These are phyloP conservation scores for Camponotus fellah DNA, from an alignment of 2,888 invertebrate genomes.

Conservation along the genomic window DNA sequence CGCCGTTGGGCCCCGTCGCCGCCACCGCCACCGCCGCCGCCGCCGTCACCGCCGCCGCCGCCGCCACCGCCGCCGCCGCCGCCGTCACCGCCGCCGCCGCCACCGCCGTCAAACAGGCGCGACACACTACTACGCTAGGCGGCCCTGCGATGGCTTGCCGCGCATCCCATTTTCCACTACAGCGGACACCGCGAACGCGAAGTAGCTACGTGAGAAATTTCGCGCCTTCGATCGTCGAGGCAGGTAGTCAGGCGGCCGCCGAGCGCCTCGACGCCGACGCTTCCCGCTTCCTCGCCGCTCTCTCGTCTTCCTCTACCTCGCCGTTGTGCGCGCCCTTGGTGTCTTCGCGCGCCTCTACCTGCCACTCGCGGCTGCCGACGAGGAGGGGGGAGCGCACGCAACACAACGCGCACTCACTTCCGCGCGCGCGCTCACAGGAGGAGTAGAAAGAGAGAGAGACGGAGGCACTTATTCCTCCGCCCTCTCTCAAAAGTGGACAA, in stretches of 20 bases:
- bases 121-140: conserved; percentile 80
- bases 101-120: conserved; percentile 60
- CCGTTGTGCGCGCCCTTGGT: conserved; percentile 45
- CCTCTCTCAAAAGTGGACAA: conserved; percentile 44
- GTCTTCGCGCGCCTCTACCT: conserved; percentile 60
- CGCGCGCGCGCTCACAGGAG: not conserved
- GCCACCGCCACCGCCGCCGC: conserved; percentile 74
- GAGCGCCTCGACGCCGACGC: conserved; percentile 62
- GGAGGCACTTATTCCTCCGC: conserved; percentile 39
- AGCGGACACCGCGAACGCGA: conserved; percentile 20
- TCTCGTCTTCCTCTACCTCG: conserved; percentile 63
- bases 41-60: conserved; percentile 79
- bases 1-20: conserved; percentile 81
- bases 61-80: conserved; percentile 48
- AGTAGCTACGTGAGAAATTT: conserved; percentile 11
- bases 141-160: conserved; percentile 80
- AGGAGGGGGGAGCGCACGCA: conserved; percentile 39
- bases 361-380: conserved; percentile 65
- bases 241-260: conserved; percentile 50
- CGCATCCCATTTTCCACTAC: conserved; percentile 66
- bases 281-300: conserved; percentile 66
- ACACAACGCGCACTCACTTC: conserved; percentile 20
- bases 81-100: conserved; percentile 26
- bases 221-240: conserved; percentile 20
- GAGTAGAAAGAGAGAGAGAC: conserved; percentile 22